Evolutionary conservation across 2,888 invertebrate species (phyloP), one percentile per base, ranked within the genome.

Genomic region (Ametastegia equiseti): DNA sequence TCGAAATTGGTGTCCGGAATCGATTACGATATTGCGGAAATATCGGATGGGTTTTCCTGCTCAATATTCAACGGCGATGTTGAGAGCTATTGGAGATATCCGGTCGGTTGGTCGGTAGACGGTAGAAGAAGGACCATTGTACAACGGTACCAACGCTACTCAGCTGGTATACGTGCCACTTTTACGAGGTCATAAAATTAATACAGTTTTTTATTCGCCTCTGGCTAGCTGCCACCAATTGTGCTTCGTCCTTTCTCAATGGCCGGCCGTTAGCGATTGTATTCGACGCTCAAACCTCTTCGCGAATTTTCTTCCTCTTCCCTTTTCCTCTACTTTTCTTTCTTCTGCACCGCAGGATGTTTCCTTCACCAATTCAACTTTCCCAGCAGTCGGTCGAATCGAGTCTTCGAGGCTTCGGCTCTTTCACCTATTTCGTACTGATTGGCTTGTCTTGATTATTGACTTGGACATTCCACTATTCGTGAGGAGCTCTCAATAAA

Each of bases 151-250:
- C 75, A 54, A 54, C 54, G n/a, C 36, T 45, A 57, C 33, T 75
- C 54, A 39, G 54, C 36, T 11, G 79, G 19, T 77, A 60, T 60
- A 69, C 73, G 81, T 73, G 81, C 73, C 45, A 81, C 81, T 63
- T 81, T 81, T 73, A 81, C 81, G 81, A 81, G 23, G 81, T 81
- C 73, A 73, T 81, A 81, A 81, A 81, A 81, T 81, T 81, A 81
- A 81, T 81, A 81, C 81, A 75, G 57, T 77, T 81, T 81, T 81
- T 81, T 81, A 60, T 75, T 60, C 75, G 75, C 57, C 78, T 33
- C 81, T 75, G 81, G 81, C 73, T 50, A 81, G 67, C 42, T 63
- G 73, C 77, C 81, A 77, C 75, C 75, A 73, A 77, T 81, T 57
- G 69, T 71, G 54, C 80, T 47, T 42, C 39, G 80, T 60, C 42